Evolutionary conservation across 2,113 vertebrate species (phyloP).

Genomic region (Actinemys pallida): DNA sequence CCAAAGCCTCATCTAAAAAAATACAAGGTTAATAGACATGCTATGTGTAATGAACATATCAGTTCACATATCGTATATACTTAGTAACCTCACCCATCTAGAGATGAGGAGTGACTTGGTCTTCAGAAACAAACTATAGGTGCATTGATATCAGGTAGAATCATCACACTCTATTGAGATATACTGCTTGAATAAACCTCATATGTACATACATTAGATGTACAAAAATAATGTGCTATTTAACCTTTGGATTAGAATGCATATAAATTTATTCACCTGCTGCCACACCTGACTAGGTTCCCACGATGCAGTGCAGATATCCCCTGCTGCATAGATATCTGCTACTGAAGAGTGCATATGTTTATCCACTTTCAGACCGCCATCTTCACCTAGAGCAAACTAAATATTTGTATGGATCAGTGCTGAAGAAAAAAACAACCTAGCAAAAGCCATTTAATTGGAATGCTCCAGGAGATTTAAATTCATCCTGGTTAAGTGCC

Average conservation of each 20-base stretch:
- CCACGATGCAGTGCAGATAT: conserved; percentile 92
- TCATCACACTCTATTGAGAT: not conserved
- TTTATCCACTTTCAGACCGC: conserved; percentile 88
- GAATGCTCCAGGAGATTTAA: not conserved
- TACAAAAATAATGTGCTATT: not conserved
- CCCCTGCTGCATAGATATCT: conserved; percentile 92
- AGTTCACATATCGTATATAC: not conserved
- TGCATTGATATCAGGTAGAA: not conserved
- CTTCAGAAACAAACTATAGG: not conserved
- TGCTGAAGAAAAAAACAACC: not conserved
- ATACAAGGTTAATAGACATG: rapidly evolving
- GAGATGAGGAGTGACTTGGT: not conserved
- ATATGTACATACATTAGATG: not conserved
- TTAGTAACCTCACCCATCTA: rapidly evolving
- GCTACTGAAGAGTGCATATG: conserved; percentile 90
- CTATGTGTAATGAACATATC: rapidly evolving
- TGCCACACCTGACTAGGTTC: conserved; percentile 90
- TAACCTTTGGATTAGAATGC: rapidly evolving
- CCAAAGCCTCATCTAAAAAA: conserved; percentile 94
- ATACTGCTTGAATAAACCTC: not conserved
- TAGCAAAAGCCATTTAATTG: not conserved
- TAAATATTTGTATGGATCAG: conserved; percentile 61
- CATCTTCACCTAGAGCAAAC: conserved; percentile 88
- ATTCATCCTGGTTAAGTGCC: not conserved
- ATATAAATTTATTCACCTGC: conserved; percentile 80